Evolutionary conservation across 2,888 invertebrate genomes (phyloP), one percentile per base, ranked within the genome.

Genomic region (Hydrotaea cyrtoneurina): DNA sequence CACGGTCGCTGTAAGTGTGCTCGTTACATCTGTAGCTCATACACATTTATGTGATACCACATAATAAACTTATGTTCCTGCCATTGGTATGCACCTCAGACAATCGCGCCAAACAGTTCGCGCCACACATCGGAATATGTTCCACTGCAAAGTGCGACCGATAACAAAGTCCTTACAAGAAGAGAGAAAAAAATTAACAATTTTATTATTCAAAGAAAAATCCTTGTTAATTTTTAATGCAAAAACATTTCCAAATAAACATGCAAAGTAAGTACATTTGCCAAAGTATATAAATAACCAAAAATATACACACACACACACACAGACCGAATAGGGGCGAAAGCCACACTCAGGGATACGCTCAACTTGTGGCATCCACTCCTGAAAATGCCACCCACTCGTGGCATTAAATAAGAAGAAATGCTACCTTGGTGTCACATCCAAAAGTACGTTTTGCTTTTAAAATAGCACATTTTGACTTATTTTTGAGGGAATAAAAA

Each of bases 351-450:
- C 57, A 21, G 21, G 57, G 59, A 59, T 59, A 59, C 26, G 59
- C 71, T 73, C 73, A 55, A 26, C 66, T 13, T 21, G 55, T 46
- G 77, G 13, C 43, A 39, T 46, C 66, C 62, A 57, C 31, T 69
- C 36, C 26, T 62, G 43, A 69, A 19, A 66, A 59, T 10, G 19
- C 46, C 8, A 69, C 31, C 19, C 43, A 53, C 26, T 74, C 57
- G 59, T 50, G 36, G 59, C 69, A 75, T 75, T 59, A 80, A 69
- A 62, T 62, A 72, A 81, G 77, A 66, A 43, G 64, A 72, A 77
- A 72, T 71, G 64, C 26, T 77, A 57, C 81, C 76, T 72, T 72
- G 43, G 57, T 81, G 77, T 77, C 77, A 77, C 81, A 81, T 72
- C 26, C 72, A 2, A 73, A 50, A 77, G 23, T 23, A 77, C 43